Evolutionary conservation across 1,140 invertebrate genomes (phyloP).

Genomic region (Drosophila sturtevanti): DNA sequence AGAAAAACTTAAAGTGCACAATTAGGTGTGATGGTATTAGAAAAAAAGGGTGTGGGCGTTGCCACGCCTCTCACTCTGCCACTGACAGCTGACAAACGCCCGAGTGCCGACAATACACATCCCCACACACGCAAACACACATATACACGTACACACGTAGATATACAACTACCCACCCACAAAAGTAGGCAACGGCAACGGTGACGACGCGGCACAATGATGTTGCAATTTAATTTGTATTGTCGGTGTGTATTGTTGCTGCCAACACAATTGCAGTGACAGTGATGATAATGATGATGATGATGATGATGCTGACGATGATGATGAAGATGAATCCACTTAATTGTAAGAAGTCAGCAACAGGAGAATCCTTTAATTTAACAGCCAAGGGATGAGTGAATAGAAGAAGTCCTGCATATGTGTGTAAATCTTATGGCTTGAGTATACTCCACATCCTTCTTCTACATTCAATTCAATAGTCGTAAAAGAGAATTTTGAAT

Average conservation of each 20-base stretch:
- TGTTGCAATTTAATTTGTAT: constrained; percentile 80
- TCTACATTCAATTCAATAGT: not conserved
- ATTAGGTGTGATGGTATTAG: constrained; percentile 45
- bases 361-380: constrained; percentile 66
- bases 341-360: constrained; percentile 44
- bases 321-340: constrained; percentile 73
- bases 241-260: constrained; percentile 53
- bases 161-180: too few species aligned
- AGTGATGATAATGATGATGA: constrained; percentile 41
- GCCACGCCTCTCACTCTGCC: constrained; percentile 14
- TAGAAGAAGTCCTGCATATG: constrained; percentile 11
- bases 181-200: constrained; percentile 65
- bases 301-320: constrained; percentile 38
- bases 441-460: not conserved
- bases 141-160: constrained; percentile 1
- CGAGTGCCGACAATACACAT: constrained; percentile 15
- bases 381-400: constrained; percentile 56
- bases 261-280: constrained; percentile 63
- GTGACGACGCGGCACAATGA: constrained; percentile 59
- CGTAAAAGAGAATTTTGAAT: constrained; percentile 6
- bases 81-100: constrained; percentile 71
- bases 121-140: not conserved
- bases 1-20: constrained; percentile 57
- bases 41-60: constrained; percentile 38
- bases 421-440: not conserved